These are phyloP conservation scores for Argyrosomus regius DNA, from an alignment of 2,797 vertebrate genomes.

Conservation along the genomic window DNA sequence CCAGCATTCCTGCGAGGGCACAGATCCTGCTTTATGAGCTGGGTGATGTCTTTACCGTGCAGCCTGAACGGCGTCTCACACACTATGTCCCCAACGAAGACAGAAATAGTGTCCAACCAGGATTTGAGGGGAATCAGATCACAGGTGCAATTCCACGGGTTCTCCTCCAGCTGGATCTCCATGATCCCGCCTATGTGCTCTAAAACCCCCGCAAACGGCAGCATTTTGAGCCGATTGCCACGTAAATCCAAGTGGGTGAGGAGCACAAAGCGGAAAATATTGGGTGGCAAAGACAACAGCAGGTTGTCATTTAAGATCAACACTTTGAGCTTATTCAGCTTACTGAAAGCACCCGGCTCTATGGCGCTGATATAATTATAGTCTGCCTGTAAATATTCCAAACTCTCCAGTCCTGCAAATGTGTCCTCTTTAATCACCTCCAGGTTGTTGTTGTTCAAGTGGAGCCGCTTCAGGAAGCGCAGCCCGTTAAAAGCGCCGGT, in stretches of 20 bases:
- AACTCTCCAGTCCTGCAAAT: conserved; percentile 93
- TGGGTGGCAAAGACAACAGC: conserved; percentile 93
- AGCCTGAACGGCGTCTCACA: conserved; percentile 97
- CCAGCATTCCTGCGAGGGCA: conserved; percentile 92
- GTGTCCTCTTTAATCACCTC: conserved; percentile 96
- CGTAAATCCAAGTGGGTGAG: conserved; percentile 98
- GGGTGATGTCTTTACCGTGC: conserved; percentile 96
- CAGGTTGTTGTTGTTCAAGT: conserved; percentile 98
- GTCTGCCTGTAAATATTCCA: conserved; percentile 98
- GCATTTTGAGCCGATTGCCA: conserved; percentile 94
- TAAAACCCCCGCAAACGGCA: conserved; percentile 96
- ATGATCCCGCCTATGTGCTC: conserved; percentile 99
- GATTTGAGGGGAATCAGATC: conserved; percentile 96
- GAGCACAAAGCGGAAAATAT: conserved; percentile 98
- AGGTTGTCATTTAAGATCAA: conserved; percentile 98
- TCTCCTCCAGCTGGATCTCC: conserved; percentile 99
- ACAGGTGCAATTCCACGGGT: conserved; percentile 99
- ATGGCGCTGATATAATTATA: conserved; percentile 98
- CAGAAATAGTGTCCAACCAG: conserved; percentile 97
- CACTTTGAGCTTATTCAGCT: conserved; percentile 97
- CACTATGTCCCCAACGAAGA: conserved; percentile 96
- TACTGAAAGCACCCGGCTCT: conserved; percentile 94
- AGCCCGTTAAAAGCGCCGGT: conserved; percentile 93
- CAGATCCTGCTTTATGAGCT: conserved; percentile 96
- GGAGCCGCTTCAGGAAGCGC: conserved; percentile 93